phyloP scores from a whole-genome alignment of 64 coral and sea anemone species.

The Montipora capricornis region DNA sequence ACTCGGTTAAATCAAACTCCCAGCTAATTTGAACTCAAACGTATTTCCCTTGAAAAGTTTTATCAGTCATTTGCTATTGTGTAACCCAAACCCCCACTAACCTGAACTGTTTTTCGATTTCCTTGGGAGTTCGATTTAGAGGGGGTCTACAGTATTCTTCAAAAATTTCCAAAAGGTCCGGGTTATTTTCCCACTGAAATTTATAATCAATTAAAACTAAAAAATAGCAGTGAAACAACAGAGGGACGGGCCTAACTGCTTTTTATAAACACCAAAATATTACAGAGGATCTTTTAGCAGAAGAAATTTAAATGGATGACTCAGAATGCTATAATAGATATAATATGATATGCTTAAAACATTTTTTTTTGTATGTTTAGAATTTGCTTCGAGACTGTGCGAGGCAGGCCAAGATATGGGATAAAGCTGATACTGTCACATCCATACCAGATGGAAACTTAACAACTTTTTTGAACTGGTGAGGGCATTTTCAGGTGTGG shows the following conservation, averaged over 20 bases:
- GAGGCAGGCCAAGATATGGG: conserved; percentile 48
- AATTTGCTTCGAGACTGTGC: conserved; percentile 50
- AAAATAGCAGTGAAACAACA: background rate
- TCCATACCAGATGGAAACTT: conserved; percentile 7
- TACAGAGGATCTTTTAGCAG: background rate
- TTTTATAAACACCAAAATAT: background rate
- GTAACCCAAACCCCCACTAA: background rate
- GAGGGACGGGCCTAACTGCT: background rate
- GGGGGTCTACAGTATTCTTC: no score
- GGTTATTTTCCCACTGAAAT: background rate
- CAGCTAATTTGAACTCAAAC: no score
- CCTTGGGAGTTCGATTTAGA: background rate
- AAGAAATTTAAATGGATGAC: background rate
- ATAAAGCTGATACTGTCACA: conserved; percentile 2
- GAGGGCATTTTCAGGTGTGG: background rate
- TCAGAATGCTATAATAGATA: background rate
- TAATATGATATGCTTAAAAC: no score
- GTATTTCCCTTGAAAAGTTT: no score
- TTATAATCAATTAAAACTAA: background rate
- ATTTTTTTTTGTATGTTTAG: background rate
- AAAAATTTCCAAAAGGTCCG: background rate
- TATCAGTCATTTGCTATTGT: background rate
- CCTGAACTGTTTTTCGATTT: background rate
- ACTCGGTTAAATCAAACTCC: no score
- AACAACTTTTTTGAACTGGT: conserved; percentile 29